Conservation (phyloP, 2,113 vertebrate genomes). For the Aegithalos caudatus region DNA sequence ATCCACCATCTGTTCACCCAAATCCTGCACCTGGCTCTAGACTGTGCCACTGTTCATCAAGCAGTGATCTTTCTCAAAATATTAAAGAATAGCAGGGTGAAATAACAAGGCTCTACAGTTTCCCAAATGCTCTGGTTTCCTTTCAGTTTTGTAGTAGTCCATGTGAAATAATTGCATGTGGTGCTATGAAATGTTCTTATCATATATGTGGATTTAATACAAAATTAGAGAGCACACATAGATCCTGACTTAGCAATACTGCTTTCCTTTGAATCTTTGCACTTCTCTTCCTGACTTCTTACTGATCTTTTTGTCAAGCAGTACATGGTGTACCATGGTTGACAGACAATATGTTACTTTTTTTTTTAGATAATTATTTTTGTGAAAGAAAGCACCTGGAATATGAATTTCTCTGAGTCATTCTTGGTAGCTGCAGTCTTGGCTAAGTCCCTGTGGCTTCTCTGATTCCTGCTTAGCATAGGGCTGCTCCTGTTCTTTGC, state of each 20-base stretch:
- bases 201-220: background rate
- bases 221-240: background rate
- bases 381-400: background rate
- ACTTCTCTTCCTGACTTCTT: background rate
- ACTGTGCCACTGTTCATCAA: background rate
- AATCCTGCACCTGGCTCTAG: slow-evolving; percentile 43
- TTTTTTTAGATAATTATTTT: background rate
- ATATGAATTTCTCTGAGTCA: background rate
- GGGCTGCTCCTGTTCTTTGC: background rate
- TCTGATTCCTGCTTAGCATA: background rate
- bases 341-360: background rate
- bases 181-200: background rate
- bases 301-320: background rate
- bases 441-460: background rate
- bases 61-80: background rate
- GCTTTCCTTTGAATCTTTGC: background rate
- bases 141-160: background rate
- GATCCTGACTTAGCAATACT: background rate
- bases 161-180: background rate
- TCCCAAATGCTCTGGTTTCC: background rate
- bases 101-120: background rate
- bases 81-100: background rate
- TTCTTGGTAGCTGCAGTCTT: background rate
- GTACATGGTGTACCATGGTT: background rate
- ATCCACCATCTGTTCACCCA: slow-evolving; percentile 53